These are phyloP conservation scores for Cyanoliseus patagonus DNA, from an alignment of 2,113 vertebrate genomes.

Conservation along the genomic window DNA sequence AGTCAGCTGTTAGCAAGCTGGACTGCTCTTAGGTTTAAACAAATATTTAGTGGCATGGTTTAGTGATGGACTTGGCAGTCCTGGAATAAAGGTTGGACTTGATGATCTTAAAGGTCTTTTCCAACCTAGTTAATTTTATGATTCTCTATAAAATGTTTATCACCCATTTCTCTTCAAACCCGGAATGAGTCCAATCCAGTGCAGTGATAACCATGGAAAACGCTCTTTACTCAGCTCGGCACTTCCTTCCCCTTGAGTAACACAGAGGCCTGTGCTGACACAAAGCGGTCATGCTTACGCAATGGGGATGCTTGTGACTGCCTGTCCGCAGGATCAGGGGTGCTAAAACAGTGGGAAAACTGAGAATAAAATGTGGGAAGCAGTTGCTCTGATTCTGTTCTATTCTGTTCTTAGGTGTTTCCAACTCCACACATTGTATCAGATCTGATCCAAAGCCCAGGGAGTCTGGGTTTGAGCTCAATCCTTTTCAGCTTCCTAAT, in stretches of 20 bases:
- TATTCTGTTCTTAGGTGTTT: not conserved
- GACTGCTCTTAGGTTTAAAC: not conserved
- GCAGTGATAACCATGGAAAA: not conserved
- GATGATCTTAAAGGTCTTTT: not conserved
- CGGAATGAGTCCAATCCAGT: not conserved
- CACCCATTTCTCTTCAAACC: not conserved
- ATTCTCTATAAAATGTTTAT: not conserved
- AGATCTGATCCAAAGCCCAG: not conserved
- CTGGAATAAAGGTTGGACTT: not conserved
- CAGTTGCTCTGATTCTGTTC: not conserved
- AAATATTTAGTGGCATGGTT: not conserved
- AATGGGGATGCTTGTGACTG: not conserved
- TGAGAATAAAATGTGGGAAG: not conserved
- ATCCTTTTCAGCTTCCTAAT: not conserved
- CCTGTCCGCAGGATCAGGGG: not conserved
- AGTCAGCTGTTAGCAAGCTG: not conserved
- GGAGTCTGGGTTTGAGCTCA: not conserved
- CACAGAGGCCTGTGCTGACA: not conserved
- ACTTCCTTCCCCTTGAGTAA: not conserved
- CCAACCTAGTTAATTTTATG: not conserved
- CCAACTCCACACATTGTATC: not conserved
- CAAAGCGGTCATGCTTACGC: rapidly evolving
- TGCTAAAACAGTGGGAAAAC: not conserved
- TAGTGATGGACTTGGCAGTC: not conserved
- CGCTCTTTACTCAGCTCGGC: not conserved